Conservation (phyloP, 2,113 vertebrate species). For the Scolopax mira region DNA sequence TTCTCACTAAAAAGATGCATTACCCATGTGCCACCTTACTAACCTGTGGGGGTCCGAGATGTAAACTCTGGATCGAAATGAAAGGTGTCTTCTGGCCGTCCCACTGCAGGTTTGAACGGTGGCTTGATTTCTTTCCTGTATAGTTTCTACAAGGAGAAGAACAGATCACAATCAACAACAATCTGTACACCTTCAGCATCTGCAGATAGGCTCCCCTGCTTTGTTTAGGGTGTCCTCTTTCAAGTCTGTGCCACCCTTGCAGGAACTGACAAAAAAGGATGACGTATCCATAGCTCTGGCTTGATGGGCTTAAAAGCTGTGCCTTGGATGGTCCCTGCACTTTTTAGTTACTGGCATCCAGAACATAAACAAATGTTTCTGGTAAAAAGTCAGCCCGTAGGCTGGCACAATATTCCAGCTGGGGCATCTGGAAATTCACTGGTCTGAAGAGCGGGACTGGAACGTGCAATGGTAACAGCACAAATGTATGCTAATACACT, state of each 20-base stretch:
- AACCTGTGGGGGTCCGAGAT: conserved; percentile 92
- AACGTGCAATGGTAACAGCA: fast-evolving
- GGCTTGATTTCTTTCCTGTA: conserved; percentile 91
- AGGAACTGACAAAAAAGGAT: background rate
- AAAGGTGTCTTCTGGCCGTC: conserved; percentile 94
- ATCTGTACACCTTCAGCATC: background rate
- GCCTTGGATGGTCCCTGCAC: too few relatives aligned
- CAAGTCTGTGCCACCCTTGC: background rate
- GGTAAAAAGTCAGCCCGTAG: background rate
- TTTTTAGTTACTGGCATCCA: background rate
- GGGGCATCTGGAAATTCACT: background rate
- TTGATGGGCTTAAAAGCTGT: background rate
- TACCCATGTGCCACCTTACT: background rate
- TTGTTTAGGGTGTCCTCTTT: background rate
- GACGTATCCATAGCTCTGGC: fast-evolving
- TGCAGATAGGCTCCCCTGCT: background rate
- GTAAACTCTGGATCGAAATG: conserved; percentile 98
- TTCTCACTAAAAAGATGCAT: background rate
- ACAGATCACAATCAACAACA: background rate
- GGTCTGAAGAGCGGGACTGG: background rate
- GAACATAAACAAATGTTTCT: background rate
- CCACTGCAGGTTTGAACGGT: conserved; percentile 92
- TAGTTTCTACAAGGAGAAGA: conserved; percentile 78
- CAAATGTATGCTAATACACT: background rate
- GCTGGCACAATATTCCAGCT: background rate